phyloP scores from a whole-genome alignment of 2,113 vertebrate species.

The Chloropsis cyanopogon region DNA sequence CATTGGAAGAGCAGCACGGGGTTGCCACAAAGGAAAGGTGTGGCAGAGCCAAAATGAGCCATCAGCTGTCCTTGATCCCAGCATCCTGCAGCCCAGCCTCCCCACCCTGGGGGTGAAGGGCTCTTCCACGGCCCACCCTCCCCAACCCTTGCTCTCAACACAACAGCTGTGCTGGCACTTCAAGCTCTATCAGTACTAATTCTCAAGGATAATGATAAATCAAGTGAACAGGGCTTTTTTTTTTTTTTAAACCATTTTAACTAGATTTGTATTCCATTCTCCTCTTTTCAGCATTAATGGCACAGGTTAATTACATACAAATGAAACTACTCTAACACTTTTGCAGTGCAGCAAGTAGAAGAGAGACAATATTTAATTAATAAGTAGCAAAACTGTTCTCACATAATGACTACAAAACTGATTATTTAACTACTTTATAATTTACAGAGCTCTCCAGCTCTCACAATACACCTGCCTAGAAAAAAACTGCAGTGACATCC shows the following conservation, averaged over 20 bases:
- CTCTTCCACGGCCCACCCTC: background rate
- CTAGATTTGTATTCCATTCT: background rate
- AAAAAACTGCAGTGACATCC: background rate
- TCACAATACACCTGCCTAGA: background rate
- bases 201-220: background rate
- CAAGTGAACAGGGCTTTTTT: background rate
- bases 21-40: background rate
- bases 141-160: background rate
- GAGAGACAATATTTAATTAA: background rate
- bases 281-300: background rate
- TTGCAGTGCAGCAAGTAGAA: background rate
- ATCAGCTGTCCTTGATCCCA: rapidly evolving
- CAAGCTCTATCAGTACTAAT: background rate
- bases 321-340: background rate
- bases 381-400: background rate
- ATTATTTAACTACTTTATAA: background rate
- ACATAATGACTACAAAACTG: background rate
- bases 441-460: background rate
- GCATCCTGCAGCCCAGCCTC: background rate
- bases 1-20: background rate
- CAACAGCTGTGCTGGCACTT: background rate
- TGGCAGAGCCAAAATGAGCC: background rate
- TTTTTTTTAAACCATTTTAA: background rate
- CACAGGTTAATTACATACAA: background rate
- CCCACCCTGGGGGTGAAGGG: rapidly evolving